These are phyloP conservation scores for Cryptocheilus praepositus DNA, from an alignment of 2,888 invertebrate genomes.

Conservation along the genomic window DNA sequence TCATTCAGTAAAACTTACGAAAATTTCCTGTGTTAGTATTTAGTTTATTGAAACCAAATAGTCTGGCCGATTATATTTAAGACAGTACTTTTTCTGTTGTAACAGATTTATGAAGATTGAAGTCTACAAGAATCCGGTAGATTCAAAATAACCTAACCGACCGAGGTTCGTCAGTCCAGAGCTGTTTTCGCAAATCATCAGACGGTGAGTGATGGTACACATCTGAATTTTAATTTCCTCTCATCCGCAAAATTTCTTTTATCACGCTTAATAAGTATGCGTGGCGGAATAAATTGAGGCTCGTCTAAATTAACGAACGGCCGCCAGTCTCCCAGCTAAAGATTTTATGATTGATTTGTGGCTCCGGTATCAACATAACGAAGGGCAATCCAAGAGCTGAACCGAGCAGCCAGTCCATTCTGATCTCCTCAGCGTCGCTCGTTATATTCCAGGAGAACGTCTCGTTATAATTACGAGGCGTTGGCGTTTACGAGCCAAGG, in stretches of 20 bases:
- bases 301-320: no score
- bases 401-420: constrained; percentile 27
- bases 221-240: background rate
- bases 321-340: background rate
- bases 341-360: constrained; percentile 46
- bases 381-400: constrained; percentile 23
- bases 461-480: constrained; percentile 72
- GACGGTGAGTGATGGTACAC: background rate
- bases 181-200: no score
- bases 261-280: background rate
- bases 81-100: no score
- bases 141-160: no score
- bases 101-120: no score
- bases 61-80: no score
- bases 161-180: no score
- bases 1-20: no score
- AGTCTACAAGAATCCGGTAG: no score
- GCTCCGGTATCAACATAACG: constrained; percentile 37
- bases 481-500: constrained; percentile 69
- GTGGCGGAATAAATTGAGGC: no score
- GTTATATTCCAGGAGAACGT: constrained; percentile 51
- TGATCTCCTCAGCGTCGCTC: constrained; percentile 35
- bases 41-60: no score
- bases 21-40: no score
- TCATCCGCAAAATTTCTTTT: background rate